Evolutionary conservation across 1,140 invertebrate genomes (phyloP), one percentile per base, ranked within the genome.

Genomic region (Cotesia vestalis): DNA sequence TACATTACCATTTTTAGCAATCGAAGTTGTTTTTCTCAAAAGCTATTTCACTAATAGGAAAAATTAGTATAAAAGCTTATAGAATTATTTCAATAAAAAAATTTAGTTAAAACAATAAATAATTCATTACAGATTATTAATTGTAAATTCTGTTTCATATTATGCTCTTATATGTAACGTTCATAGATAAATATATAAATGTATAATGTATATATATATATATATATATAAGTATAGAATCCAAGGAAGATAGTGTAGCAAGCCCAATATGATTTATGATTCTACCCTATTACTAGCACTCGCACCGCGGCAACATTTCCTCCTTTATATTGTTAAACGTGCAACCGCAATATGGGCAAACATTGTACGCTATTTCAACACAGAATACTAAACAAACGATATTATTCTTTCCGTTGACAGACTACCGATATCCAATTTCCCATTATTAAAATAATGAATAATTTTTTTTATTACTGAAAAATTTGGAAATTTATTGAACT

Each of bases 201-300:
- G 27, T 27, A 27, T 27, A 1, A 27, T 27, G 27, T 27, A 27
- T 27, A 2, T 27, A n/a, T 55, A 55, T 55, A n/a, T 27, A 3
- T 27, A 27, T 27, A 2, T 27, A 12, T 55, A 55, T 55, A n/a
- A 5, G 5, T 55, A n/a, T 14, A 55, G 11, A 55, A 9, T n/a
- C 4, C 2, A 55, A 14, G 17, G 1, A 17, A 55, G 53, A 55
- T n/a, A 55, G 53, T 55, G 53, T 55, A 17, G 53, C 12, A 55
- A 55, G 17, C n/a, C n/a, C 53, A 14, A 55, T 55, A 55, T 55
- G 53, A 55, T 55, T 55, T 55, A 55, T 17, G 53, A 55, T 55
- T 55, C n/a, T n/a, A 55, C 53, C 17, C 53, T 55, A n/a, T 55
- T 55, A 55, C 53, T 55, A 55, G n/a, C 17, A 55, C 53, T 17